phyloP scores from a whole-genome alignment of 2,888 invertebrate species.

The Protophormia terraenovae region DNA sequence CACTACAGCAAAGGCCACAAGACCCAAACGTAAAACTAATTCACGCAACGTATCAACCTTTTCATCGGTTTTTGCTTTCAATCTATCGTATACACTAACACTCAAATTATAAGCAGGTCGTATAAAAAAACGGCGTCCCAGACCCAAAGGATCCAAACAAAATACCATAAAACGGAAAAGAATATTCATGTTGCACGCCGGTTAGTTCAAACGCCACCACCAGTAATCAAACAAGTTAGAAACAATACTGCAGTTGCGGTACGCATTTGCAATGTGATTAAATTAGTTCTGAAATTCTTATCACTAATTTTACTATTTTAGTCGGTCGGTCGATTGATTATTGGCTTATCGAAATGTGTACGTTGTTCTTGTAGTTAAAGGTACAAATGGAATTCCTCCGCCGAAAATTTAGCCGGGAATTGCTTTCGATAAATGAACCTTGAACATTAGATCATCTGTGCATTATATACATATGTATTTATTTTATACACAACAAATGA shows the following conservation, averaged over 20 bases:
- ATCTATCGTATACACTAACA: constrained; percentile 80
- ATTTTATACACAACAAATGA: not conserved
- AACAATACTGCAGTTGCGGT: constrained; percentile 57
- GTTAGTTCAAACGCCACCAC: not conserved
- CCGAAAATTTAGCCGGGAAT: not conserved
- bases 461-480: not conserved
- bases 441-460: constrained; percentile 40
- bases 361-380: constrained; percentile 23
- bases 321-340: not conserved
- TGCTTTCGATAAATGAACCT: constrained; percentile 19
- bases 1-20: constrained; percentile 87
- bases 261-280: constrained; percentile 8
- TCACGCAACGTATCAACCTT: constrained; percentile 86
- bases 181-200: constrained; percentile 72
- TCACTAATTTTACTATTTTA: constrained; percentile 23
- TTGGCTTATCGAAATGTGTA: constrained; percentile 11
- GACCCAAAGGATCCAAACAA: constrained; percentile 79
- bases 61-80: constrained; percentile 85
- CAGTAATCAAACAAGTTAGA: constrained; percentile 12
- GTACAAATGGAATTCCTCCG: constrained; percentile 9
- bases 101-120: constrained; percentile 80
- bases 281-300: constrained; percentile 39
- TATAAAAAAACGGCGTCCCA: constrained; percentile 78
- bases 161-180: constrained; percentile 76
- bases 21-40: constrained; percentile 85